A percentile compares a stretch with the other conserved stretches of the same genome.
Conservation (phyloP, 2,113 vertebrate genomes). For the Eclectus roratus region DNA sequence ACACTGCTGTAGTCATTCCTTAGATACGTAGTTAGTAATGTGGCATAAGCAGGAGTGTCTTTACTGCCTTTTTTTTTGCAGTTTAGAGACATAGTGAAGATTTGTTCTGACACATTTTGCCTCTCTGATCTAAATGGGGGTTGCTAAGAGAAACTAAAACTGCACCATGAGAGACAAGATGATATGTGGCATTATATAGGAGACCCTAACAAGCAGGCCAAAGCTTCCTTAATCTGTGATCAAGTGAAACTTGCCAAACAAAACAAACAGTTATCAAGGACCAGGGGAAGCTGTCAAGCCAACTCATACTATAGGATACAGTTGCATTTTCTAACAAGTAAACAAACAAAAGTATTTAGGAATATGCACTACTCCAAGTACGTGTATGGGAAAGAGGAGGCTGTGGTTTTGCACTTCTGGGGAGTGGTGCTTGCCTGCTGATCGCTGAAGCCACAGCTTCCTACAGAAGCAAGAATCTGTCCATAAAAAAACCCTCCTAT, state of each 20-base stretch:
- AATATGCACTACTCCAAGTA: background rate
- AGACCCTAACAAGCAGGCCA: background rate
- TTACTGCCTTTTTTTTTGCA: background rate
- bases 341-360: background rate
- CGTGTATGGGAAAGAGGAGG: background rate
- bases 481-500: background rate
- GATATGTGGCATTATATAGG: background rate
- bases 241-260: background rate
- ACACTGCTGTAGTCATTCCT: background rate
- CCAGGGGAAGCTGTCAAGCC: background rate
- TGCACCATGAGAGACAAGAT: background rate
- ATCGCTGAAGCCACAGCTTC: background rate
- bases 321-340: background rate
- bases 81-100: background rate
- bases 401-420: background rate
- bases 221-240: background rate
- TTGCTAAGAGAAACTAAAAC: background rate
- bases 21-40: background rate
- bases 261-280: background rate
- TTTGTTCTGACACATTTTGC: background rate
- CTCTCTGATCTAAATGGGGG: background rate
- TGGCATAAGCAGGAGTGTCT: background rate
- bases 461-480: background rate
- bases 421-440: background rate
- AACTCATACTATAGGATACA: background rate